Base-by-base conservation (phyloP, 2,888 invertebrate species). In the Choreutis nemorana region DNA sequence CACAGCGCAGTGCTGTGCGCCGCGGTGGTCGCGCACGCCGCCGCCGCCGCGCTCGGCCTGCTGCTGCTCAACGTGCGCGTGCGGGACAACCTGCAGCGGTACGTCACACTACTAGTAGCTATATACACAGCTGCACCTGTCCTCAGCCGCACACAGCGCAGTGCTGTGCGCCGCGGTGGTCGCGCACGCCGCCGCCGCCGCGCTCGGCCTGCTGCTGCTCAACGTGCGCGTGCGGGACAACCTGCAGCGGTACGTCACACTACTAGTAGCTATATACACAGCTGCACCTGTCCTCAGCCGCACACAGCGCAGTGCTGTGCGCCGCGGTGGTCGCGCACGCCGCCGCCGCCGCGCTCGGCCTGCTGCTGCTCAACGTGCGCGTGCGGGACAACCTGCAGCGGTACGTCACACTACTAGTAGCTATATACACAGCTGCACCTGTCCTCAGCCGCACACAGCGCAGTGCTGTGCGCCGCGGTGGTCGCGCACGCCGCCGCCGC, bases 31-130 rank as follows among this genome's bases (percentile, higher is more conserved):
- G 52, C 88, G 10, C 94, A 94, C 57, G 91, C 94, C 0, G 81
- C 89, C 14, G 94, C 93, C 50, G 88, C 94, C 28, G 81, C 94
- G 23, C 82, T 91, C 10, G 94, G 94, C 0, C 91, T 94, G 59
- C 91, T 94, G 56, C 87, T 94, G 36, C 86, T 93, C 39, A 96
- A 94, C 50, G 85, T 88, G 32, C 83, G 94, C 33, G 94, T 95
- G 0, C 67, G 93, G 9, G 87, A 89, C 42, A 91, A 91, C 55
- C 64, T 90, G 22, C 54, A 67, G 15, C 73, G 83, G 82, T 83
- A 39, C n/a, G n/a, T n/a, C n/a, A n/a, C n/a, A n/a, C n/a, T n/a
- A n/a, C n/a, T n/a, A n/a, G n/a, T n/a, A n/a, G n/a, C n/a, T n/a
- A n/a, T n/a, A n/a, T n/a, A n/a, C n/a, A n/a, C n/a, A n/a, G n/a